Evolutionary conservation across 2,797 vertebrate genomes (phyloP), one percentile per base, ranked within the genome.

Genomic region (Scleropages formosus): DNA sequence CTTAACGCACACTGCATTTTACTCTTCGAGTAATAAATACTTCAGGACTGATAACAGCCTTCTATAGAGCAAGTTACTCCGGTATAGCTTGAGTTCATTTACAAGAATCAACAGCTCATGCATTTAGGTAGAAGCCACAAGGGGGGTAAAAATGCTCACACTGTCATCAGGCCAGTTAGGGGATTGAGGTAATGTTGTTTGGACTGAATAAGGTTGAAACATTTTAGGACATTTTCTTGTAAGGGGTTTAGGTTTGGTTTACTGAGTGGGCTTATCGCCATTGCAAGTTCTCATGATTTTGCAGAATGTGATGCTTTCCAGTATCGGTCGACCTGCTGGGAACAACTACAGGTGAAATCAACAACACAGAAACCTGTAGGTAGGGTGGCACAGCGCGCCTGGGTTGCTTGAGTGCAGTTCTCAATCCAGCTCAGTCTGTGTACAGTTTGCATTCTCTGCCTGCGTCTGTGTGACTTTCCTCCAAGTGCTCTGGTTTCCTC

Each of bases 21-120:
- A 75, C 61, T 68, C 9, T 26, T 12, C 12, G 8, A 13, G 22
- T 15, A 61, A 61, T 75, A 75, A 75, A 71, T 75, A 13, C 20
- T 24, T n/a, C 51, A 11, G 0, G 53, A 56, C 22, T 46, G 62
- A 74, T 27, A 61, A 61, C 18, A 75, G n/a, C 53, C 12, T 75
- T 47, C 46, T 15, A 20, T 49, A 47, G 6, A 39, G 39, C 31
- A 39, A 39, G 31, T 39, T 39, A 39, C 39, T 39, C 39, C 31
- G 39, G 31, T 16, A 20, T 24, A 56, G 22, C 22, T n/a, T 27
- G 4, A 13, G 22, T 4, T 4, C n/a, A 26, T 8, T 59, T 2
- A 11, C 8, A 26, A n/a, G 8, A 26, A 27, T 44, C 63, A 16
- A 49, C 49, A 73, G 12, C 62, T 74, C 62, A 4, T 49, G 61